Evolutionary conservation across 2,113 vertebrate genomes (phyloP).

Genomic region (Smithornis capensis): DNA sequence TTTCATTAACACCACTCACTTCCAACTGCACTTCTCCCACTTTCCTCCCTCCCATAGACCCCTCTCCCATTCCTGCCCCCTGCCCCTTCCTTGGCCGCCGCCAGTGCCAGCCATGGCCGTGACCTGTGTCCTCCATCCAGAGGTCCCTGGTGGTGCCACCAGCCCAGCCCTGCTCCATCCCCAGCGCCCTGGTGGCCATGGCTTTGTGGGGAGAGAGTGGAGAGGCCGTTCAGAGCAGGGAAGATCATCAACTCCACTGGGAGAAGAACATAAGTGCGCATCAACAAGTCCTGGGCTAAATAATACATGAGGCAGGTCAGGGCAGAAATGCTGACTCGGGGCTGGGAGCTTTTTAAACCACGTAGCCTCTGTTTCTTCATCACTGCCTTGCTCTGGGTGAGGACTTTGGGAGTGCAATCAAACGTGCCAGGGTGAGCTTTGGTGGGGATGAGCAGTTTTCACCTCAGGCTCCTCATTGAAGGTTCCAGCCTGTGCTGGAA

Average conservation of each 20-base stretch:
- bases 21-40: conserved; percentile 66
- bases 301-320: conserved; percentile 55
- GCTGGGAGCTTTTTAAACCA: conserved; percentile 27
- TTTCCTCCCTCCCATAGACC: conserved; percentile 24
- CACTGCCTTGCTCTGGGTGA: background rate
- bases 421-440: background rate
- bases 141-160: background rate
- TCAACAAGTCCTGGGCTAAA: conserved; percentile 52
- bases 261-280: conserved; percentile 5
- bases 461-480: background rate
- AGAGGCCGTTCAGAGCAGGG: background rate
- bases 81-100: background rate
- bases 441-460: background rate
- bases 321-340: conserved; percentile 59
- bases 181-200: rapidly evolving
- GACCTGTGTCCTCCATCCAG: background rate
- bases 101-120: background rate
- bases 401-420: background rate
- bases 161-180: background rate
- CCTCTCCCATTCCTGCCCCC: background rate
- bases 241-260: background rate
- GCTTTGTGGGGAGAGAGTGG: background rate
- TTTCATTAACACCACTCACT: conserved; percentile 74
- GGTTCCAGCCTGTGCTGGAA: background rate
- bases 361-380: background rate